These are phyloP conservation scores for Phrynocephalus versicolor DNA, from an alignment of 2,113 vertebrate genomes.

Conservation along the genomic window DNA sequence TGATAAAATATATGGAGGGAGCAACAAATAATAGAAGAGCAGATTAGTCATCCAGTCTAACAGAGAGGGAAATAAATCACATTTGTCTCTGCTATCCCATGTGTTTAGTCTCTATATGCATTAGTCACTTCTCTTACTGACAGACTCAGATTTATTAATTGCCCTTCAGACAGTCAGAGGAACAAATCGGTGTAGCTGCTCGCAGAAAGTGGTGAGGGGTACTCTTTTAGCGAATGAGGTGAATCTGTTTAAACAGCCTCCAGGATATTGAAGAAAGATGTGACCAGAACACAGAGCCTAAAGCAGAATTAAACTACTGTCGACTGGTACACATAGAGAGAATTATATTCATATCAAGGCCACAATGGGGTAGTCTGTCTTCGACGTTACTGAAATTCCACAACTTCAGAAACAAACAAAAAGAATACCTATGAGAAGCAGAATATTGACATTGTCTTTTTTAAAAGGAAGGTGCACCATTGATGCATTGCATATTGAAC, in stretches of 20 bases:
- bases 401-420: conserved; percentile 32
- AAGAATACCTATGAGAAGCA: not conserved
- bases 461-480: conserved; percentile 17
- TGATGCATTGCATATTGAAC: conserved; percentile 39
- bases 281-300: not conserved
- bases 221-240: not conserved
- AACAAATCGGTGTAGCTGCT: not conserved
- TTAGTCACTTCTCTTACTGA: conserved; percentile 34
- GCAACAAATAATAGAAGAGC: conserved; percentile 43
- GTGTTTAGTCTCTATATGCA: conserved; percentile 46
- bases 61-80: conserved; percentile 38
- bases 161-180: not conserved
- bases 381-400: not conserved
- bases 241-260: not conserved
- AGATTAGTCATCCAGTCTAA: conserved; percentile 21
- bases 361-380: not conserved
- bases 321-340: not conserved
- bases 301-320: conserved; percentile 19
- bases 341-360: not conserved
- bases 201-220: not conserved
- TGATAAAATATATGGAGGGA: conserved; percentile 47
- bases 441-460: conserved; percentile 50
- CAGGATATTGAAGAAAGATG: conserved; percentile 7
- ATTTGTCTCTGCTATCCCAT: conserved; percentile 40
- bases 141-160: conserved; percentile 10